Evolutionary conservation across 1,140 invertebrate genomes (phyloP), one percentile per base, ranked within the genome.

Genomic region (Portunus trituberculatus): DNA sequence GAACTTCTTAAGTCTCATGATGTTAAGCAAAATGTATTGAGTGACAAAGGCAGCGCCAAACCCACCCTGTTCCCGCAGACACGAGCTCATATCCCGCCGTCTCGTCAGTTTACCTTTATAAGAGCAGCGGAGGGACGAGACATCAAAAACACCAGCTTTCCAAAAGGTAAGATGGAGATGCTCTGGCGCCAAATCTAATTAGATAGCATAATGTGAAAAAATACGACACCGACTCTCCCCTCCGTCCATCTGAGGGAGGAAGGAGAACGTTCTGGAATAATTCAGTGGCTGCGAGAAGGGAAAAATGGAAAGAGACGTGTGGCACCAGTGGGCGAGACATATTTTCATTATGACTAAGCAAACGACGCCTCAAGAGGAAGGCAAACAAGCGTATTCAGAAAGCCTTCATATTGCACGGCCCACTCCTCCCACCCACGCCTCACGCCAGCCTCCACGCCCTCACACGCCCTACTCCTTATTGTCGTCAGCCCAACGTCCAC

Each of bases 301-400:
- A 90, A 48, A 90, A 52, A 90, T 90, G 88, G 39, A 93, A 87
- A n/a, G 31, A 83, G 31, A 86, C 48, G 45, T 93, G 28, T 87
- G 92, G 92, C 92, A 86, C 82, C 92, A 93, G 48, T 31, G 92
- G 92, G 48, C 89, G 90, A 88, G 93, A 94, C 93, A 94, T 94
- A 88, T 94, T 94, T 94, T 94, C 93, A 94, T 94, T 94, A 90
- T 94, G 93, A 94, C 93, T 94, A 76, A 90, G 93, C 59, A 94
- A 94, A 94, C 93, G 93, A 82, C n/a, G 93, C 67, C 67, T 94
- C 59, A 83, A 94, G 93, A 94, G 93, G 4, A 90, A 32, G 93
- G 93, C 88, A 94, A 94, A 94, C 93, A 90, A 82, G 59, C 93
- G 87, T 90, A 94, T 90, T 87, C 93, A 46, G 52, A n/a, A 59